These are phyloP conservation scores for Pithys albifrons DNA, from an alignment of 2,113 vertebrate genomes.

Conservation along the genomic window DNA sequence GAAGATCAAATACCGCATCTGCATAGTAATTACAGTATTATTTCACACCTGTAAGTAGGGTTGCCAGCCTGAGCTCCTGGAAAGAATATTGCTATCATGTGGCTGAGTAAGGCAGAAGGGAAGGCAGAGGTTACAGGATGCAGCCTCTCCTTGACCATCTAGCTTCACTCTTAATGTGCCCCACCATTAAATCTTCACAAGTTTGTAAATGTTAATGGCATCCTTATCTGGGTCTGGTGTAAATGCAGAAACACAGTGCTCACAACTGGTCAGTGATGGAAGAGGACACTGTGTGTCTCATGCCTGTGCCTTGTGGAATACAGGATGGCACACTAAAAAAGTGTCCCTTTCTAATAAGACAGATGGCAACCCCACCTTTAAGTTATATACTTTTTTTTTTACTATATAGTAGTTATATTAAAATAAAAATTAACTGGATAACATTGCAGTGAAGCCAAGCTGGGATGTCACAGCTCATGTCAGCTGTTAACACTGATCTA, in stretches of 20 bases:
- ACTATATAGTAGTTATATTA: constrained; percentile 61
- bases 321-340: neutral
- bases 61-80: constrained; percentile 75
- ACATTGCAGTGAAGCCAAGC: constrained; percentile 72
- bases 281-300: constrained; percentile 41
- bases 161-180: constrained; percentile 49
- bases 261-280: constrained; percentile 54
- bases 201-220: constrained; percentile 27
- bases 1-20: constrained; percentile 72
- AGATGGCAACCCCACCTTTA: constrained; percentile 69
- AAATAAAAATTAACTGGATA: constrained; percentile 78
- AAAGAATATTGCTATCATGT: constrained; percentile 40
- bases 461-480: constrained; percentile 59
- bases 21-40: constrained; percentile 81
- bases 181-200: constrained; percentile 37
- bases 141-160: constrained; percentile 33
- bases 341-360: constrained; percentile 38
- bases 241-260: constrained; percentile 12
- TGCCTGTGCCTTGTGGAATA: constrained; percentile 67
- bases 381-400: constrained; percentile 69
- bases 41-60: constrained; percentile 75
- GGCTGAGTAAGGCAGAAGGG: constrained; percentile 40
- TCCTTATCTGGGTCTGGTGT: neutral
- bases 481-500: constrained; percentile 70
- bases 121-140: neutral